Conservation (phyloP, 2,888 invertebrate genomes). For the Tenthredo notha region DNA sequence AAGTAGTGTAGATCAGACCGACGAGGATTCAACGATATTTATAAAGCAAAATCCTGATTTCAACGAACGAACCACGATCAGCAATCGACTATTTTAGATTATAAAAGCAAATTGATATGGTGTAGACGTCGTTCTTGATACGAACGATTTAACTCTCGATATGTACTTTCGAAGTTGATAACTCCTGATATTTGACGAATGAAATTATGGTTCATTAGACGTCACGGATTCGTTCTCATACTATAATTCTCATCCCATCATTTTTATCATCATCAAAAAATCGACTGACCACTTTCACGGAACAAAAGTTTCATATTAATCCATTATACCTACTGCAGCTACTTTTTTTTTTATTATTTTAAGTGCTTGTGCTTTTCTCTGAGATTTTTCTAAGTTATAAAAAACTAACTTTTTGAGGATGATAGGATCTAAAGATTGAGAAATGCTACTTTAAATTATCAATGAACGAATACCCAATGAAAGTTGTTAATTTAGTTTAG, state of each 20-base stretch:
- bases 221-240: background rate
- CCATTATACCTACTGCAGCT: too few species aligned
- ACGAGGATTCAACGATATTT: constrained; percentile 19
- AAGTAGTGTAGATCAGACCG: background rate
- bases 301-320: too few species aligned
- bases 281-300: background rate
- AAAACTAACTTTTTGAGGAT: too few species aligned
- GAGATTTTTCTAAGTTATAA: too few species aligned
- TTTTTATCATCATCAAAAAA: background rate
- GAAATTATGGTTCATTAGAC: constrained; percentile 37
- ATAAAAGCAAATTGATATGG: constrained; percentile 11
- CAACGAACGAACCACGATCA: background rate
- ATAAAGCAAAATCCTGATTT: constrained; percentile 6
- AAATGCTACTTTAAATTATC: too few species aligned
- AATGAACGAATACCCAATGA: background rate
- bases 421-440: too few species aligned
- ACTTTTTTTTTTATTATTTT: too few species aligned
- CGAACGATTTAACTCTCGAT: constrained; percentile 10
- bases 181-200: background rate
- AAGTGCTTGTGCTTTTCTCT: too few species aligned
- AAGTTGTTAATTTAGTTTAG: constrained; percentile 13
- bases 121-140: background rate
- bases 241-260: background rate
- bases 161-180: constrained; percentile 15
- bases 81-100: background rate